phyloP scores from a whole-genome alignment of 2,888 invertebrate genomes.

The Caenorhabditis macrosperma region DNA sequence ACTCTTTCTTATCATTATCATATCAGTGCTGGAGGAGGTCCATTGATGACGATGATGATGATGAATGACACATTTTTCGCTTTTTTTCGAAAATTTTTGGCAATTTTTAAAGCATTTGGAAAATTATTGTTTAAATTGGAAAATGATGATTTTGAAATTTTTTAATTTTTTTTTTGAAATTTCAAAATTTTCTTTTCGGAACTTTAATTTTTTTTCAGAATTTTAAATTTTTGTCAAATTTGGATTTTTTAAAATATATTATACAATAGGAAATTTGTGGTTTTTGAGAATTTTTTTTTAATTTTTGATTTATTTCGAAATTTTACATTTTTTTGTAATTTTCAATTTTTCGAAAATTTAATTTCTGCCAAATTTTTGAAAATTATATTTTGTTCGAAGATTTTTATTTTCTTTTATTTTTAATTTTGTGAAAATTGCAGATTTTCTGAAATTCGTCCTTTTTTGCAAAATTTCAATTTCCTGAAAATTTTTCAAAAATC shows the following conservation, averaged over 20 bases:
- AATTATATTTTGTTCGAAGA: no score
- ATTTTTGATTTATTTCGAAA: no score
- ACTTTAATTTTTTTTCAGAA: no score
- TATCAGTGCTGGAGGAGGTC: not conserved
- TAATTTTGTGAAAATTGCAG: not conserved
- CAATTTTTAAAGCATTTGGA: no score
- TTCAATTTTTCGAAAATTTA: not conserved
- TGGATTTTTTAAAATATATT: no score
- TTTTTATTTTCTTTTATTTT: no score
- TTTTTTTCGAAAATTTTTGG: not conserved
- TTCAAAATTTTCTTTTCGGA: slow-evolving; percentile 3
- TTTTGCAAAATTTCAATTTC: not conserved
- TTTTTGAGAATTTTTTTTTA: no score
- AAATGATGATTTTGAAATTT: not conserved
- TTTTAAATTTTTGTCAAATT: not conserved
- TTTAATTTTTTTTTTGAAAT: not conserved
- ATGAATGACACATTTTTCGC: slow-evolving; percentile 1
- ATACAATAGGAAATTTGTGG: no score
- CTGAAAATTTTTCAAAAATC: no score
- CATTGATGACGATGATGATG: not conserved
- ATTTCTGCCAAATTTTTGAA: not conserved
- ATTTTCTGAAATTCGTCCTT: not conserved
- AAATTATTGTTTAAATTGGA: no score
- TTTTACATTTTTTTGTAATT: no score
- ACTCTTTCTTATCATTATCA: no score